Percentiles rank a stretch among this genome's conserved stretches.
These are phyloP conservation scores for Notamacropus eugenii DNA, from an alignment of 2,797 vertebrate species.

Conservation along the genomic window DNA sequence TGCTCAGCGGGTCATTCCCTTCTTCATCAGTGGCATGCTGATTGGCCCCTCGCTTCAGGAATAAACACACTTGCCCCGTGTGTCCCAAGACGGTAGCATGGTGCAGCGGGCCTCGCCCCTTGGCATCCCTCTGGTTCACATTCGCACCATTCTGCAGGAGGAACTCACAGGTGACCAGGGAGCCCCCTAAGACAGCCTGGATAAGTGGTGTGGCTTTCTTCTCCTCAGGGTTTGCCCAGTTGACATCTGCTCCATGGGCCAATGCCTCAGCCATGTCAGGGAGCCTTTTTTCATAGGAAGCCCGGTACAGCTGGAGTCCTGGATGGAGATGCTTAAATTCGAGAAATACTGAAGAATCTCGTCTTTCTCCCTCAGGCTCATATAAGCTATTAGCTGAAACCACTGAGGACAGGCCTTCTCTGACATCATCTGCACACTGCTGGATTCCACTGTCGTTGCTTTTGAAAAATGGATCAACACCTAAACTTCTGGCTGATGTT, in stretches of 20 bases:
- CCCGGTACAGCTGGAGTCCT: constrained; percentile 93
- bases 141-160: constrained; percentile 97
- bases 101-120: constrained; percentile 95
- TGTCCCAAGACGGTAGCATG: constrained; percentile 97
- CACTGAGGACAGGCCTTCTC: constrained; percentile 87
- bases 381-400: constrained; percentile 89
- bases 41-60: constrained; percentile 98
- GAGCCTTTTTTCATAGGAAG: constrained; percentile 93
- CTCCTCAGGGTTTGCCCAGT: constrained; percentile 94
- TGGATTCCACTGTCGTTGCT: constrained; percentile 94
- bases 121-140: constrained; percentile 95
- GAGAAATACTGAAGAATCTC: constrained; percentile 86
- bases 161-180: constrained; percentile 97
- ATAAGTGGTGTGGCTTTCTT: constrained; percentile 95
- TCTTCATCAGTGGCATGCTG: constrained; percentile 96
- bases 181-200: constrained; percentile 97
- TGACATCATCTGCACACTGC: constrained; percentile 90
- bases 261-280: constrained; percentile 97
- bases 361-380: constrained; percentile 88
- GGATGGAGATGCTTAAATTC: constrained; percentile 89
- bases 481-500: constrained; percentile 84
- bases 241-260: constrained; percentile 95
- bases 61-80: constrained; percentile 98
- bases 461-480: constrained; percentile 83
- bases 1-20: constrained; percentile 94